Evolutionary conservation across 1,140 invertebrate genomes (phyloP).

Genomic region (Drosophila equinoxialis): DNA sequence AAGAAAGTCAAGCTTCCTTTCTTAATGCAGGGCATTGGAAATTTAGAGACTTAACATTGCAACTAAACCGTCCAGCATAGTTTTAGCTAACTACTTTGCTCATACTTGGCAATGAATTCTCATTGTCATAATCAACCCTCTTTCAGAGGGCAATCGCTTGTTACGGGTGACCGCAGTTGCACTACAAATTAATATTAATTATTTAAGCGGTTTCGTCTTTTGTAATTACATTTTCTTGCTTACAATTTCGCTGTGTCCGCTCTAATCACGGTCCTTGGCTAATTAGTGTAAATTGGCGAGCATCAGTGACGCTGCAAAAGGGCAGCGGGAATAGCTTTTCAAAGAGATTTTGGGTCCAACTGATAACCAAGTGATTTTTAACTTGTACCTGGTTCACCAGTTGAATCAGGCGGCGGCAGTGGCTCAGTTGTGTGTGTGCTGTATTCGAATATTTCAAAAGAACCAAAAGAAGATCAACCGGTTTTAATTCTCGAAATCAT

Average conservation of each 20-base stretch:
- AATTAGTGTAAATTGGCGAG: constrained; percentile 55
- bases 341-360: too few species aligned
- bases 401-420: not conserved
- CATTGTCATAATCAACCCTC: too few species aligned
- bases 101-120: too few species aligned
- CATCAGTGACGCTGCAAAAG: constrained; percentile 35
- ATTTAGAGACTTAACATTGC: too few species aligned
- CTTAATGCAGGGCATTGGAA: too few species aligned
- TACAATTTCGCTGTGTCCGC: constrained; percentile 55
- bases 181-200: constrained; percentile 64
- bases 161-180: constrained; percentile 5
- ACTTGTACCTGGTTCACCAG: not conserved
- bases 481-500: not conserved
- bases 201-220: constrained; percentile 62
- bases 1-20: too few species aligned
- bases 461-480: too few species aligned
- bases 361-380: not conserved
- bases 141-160: constrained; percentile 19
- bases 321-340: not conserved
- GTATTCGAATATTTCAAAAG: too few species aligned
- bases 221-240: constrained; percentile 57
- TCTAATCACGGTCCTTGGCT: constrained; percentile 63
- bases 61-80: too few species aligned
- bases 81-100: too few species aligned
- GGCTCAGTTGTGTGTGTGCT: not conserved